Percentiles rank a stretch among this genome's conserved stretches.
These are phyloP conservation scores for Tridacna gigas DNA, from an alignment of 2,888 invertebrate species.

Conservation along the genomic window DNA sequence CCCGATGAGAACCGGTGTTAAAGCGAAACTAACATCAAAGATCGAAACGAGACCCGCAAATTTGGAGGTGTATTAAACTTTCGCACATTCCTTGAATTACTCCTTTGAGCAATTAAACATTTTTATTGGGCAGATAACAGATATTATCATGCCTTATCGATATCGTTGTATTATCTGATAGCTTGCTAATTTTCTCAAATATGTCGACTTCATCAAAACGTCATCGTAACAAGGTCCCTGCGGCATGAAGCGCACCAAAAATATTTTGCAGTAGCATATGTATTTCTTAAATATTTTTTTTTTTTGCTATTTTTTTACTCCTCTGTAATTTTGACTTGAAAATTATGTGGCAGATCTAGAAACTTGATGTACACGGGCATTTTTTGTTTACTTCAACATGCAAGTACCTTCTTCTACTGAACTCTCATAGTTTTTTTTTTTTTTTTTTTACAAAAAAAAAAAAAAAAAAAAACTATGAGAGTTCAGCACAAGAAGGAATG, in stretches of 20 bases:
- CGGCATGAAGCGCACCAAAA: conserved; percentile 4
- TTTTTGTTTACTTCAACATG: too few species aligned
- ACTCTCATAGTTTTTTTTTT: too few species aligned
- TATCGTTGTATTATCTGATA: conserved; percentile 21
- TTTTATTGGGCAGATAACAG: conserved; percentile 24
- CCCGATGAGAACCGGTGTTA: conserved; percentile 9
- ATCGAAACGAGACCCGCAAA: background rate
- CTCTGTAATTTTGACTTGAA: too few species aligned
- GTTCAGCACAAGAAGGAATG: too few species aligned
- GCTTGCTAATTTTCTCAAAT: conserved; percentile 24
- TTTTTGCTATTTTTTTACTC: too few species aligned
- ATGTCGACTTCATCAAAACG: conserved; percentile 11
- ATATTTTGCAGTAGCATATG: background rate
- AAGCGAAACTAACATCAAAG: background rate
- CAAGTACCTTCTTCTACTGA: too few species aligned
- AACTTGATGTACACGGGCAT: too few species aligned
- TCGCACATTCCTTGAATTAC: conserved; percentile 24
- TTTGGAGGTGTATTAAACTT: conserved; percentile 3
- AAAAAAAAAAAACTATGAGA: too few species aligned
- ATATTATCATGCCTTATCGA: conserved; percentile 16
- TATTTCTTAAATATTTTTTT: too few species aligned
- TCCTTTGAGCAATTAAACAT: conserved; percentile 29
- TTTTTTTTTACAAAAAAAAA: too few species aligned
- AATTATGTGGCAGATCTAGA: too few species aligned
- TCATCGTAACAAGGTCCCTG: conserved; percentile 18